phyloP scores from a whole-genome alignment of 2,797 vertebrate species.

The Phalloptychus januarius region DNA sequence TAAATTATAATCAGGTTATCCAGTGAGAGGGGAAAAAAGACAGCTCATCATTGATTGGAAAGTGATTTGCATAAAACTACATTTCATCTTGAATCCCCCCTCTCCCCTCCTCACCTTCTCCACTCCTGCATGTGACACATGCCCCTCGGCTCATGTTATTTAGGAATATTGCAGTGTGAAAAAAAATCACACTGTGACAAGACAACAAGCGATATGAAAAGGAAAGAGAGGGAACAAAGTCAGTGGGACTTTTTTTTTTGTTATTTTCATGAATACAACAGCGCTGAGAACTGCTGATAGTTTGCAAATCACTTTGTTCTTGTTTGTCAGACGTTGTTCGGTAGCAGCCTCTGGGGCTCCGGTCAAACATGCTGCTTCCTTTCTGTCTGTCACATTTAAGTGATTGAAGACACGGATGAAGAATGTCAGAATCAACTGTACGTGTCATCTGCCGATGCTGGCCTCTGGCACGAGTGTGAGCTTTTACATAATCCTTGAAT shows the following conservation, averaged over 20 bases:
- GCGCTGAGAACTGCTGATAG: conserved; percentile 55
- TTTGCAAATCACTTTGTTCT: conserved; percentile 68
- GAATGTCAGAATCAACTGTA: conserved; percentile 55
- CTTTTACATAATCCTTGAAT: conserved; percentile 61
- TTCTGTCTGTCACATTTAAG: conserved; percentile 66
- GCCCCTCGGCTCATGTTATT: conserved; percentile 49
- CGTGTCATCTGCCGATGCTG: conserved; percentile 47
- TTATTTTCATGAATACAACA: conserved; percentile 53
- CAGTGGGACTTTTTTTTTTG: conserved; percentile 51
- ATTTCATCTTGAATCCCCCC: conserved; percentile 40
- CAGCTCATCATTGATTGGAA: conserved; percentile 58
- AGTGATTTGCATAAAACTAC: conserved; percentile 66
- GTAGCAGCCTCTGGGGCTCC: conserved; percentile 66
- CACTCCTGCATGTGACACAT: conserved; percentile 30
- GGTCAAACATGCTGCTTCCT: conserved; percentile 61
- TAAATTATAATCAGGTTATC: conserved; percentile 76
- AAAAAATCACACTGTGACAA: conserved; percentile 45
- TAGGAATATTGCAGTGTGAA: conserved; percentile 10
- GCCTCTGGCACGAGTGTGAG: conserved; percentile 48
- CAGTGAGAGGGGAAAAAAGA: conserved; percentile 56
- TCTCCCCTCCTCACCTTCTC: background rate
- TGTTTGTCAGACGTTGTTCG: conserved; percentile 60
- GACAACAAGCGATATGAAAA: conserved; percentile 16
- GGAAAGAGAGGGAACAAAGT: conserved; percentile 26
- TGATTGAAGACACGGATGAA: conserved; percentile 67